Evolutionary conservation across 1,140 invertebrate species (phyloP).

Genomic region (Patella vulgata): DNA sequence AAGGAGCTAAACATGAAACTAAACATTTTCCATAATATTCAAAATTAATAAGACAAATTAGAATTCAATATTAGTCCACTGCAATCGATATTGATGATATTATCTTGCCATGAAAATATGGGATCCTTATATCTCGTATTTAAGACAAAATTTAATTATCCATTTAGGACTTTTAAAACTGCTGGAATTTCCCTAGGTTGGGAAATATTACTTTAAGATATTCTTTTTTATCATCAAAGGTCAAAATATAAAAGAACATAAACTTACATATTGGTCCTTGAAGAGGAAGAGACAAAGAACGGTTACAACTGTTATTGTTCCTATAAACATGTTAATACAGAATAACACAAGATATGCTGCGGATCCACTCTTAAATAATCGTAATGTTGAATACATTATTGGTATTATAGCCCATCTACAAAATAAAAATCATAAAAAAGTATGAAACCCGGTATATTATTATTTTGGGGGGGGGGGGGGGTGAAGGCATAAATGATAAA

Average conservation of each 20-base stretch:
- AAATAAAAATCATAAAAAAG: slow-evolving; percentile 15
- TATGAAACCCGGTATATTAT: background rate
- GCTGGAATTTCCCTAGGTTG: too few species aligned
- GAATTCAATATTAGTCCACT: too few species aligned
- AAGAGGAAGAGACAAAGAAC: slow-evolving; percentile 49
- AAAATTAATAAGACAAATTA: background rate
- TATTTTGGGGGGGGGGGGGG: slow-evolving; percentile 1
- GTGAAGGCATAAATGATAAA: slow-evolving; percentile 1
- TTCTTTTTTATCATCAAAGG: too few species aligned
- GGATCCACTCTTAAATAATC: slow-evolving; percentile 60
- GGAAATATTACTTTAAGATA: too few species aligned
- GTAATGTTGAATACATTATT: slow-evolving; percentile 61
- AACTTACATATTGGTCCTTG: slow-evolving; percentile 13
- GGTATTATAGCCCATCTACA: slow-evolving; percentile 66
- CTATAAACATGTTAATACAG: slow-evolving; percentile 53
- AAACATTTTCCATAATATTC: too few species aligned
- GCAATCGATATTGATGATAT: too few species aligned
- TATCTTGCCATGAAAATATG: too few species aligned
- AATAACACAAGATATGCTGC: slow-evolving; percentile 67
- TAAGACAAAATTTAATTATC: too few species aligned
- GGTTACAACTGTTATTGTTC: slow-evolving; percentile 42
- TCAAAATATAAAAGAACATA: too few species aligned
- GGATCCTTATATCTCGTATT: too few species aligned
- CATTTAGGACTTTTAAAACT: too few species aligned
- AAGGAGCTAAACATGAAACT: background rate